A percentile compares a stretch with the other conserved stretches of the same genome.
Conservation (phyloP, 2,888 invertebrate species). For the Calliopum simillimum region DNA sequence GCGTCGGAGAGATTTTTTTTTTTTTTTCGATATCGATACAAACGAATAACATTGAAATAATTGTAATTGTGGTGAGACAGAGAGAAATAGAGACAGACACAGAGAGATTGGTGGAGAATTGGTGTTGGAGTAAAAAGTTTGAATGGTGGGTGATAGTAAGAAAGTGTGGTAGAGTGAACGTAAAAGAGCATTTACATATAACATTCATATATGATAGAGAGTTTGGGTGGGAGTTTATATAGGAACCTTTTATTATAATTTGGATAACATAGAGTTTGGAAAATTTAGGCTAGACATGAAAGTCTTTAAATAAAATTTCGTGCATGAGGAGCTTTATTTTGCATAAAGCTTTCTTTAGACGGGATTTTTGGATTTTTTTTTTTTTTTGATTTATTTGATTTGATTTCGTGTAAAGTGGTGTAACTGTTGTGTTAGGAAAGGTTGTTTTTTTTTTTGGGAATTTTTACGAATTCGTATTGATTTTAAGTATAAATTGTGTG, state of each 20-base stretch:
- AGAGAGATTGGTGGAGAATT: constrained; percentile 26
- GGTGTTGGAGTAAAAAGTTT: background rate
- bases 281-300: too few species aligned
- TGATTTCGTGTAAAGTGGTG: constrained; percentile 1
- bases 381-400: background rate
- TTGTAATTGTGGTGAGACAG: constrained; percentile 21
- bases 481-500: background rate
- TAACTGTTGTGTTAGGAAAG: too few species aligned
- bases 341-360: too few species aligned
- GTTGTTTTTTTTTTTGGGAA: too few species aligned
- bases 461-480: too few species aligned
- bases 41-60: constrained; percentile 4
- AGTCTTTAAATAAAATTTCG: too few species aligned
- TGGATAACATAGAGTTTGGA: too few species aligned
- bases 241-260: too few species aligned
- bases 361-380: too few species aligned
- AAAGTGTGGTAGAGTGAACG: background rate
- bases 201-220: too few species aligned
- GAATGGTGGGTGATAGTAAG: background rate
- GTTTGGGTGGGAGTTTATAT: too few species aligned
- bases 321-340: too few species aligned
- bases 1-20: constrained; percentile 56
- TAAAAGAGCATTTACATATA: background rate
- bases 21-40: background rate
- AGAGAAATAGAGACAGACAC: constrained; percentile 33